Conservation (phyloP, 2,888 invertebrate genomes). For the Stenurella melanura region DNA sequence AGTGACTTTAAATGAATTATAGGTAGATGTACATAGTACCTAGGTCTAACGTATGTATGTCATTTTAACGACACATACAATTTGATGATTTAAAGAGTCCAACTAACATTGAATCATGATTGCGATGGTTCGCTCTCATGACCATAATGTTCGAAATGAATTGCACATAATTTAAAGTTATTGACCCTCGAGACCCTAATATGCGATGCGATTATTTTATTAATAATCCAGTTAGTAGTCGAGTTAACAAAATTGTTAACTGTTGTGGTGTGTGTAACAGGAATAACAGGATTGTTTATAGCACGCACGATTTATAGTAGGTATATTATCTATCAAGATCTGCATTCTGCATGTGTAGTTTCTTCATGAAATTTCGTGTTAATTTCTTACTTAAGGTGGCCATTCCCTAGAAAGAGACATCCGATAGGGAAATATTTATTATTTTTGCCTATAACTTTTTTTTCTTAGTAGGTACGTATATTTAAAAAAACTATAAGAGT, state of each 20-base stretch:
- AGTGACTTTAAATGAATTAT: too few relatives aligned
- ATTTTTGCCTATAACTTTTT: too few relatives aligned
- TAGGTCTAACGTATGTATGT: too few relatives aligned
- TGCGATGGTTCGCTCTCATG: neutral
- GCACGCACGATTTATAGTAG: neutral
- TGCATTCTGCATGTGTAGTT: neutral
- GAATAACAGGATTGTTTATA: neutral
- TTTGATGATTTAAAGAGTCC: neutral
- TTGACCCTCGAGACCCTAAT: slow-evolving; percentile 1
- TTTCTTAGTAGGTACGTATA: too few relatives aligned
- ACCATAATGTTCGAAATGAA: neutral
- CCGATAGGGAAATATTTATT: too few relatives aligned
- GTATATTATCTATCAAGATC: neutral
- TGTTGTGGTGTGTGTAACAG: neutral
- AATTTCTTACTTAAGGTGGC: too few relatives aligned
- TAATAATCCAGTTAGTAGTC: neutral
- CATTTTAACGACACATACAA: neutral
- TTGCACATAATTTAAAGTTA: neutral
- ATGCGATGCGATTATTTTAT: neutral
- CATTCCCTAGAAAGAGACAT: too few relatives aligned
- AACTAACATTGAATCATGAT: neutral
- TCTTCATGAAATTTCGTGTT: too few relatives aligned
- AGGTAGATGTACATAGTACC: too few relatives aligned
- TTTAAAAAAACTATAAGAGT: too few relatives aligned
- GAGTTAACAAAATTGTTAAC: neutral